Percentiles rank a stretch among this genome's conserved stretches.
These are phyloP conservation scores for Gadus chalcogrammus DNA, from an alignment of 2,113 vertebrate genomes.

Conservation along the genomic window DNA sequence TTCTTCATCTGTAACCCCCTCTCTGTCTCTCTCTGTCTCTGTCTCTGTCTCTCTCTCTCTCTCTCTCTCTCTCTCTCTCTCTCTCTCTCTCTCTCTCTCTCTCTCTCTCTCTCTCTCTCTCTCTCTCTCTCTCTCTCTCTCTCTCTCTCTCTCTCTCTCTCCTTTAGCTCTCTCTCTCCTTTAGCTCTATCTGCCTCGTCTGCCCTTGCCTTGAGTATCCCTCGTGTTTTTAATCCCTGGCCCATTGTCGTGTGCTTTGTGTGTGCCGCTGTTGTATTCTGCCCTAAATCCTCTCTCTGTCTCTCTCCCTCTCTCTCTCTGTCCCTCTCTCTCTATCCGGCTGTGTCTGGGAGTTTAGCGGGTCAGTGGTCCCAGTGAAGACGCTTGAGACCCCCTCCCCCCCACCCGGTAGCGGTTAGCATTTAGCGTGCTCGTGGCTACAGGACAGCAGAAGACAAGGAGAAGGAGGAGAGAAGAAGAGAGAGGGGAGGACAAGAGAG, in stretches of 20 bases:
- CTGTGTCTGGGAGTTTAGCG: constrained; percentile 27
- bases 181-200: no score
- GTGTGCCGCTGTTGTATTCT: constrained; percentile 23
- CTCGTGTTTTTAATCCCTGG: neutral
- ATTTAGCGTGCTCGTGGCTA: constrained; percentile 52
- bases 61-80: neutral
- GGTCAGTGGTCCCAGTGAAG: constrained; percentile 41
- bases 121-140: neutral
- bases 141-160: no score
- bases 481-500: neutral
- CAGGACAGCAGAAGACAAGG: constrained; percentile 15
- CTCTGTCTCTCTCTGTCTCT: neutral
- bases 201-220: no score
- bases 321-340: neutral
- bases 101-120: constrained; percentile 18
- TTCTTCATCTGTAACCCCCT: constrained; percentile 6
- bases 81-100: constrained; percentile 6
- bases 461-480: neutral
- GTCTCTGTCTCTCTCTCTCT: neutral
- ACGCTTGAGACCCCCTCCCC: constrained; percentile 34
- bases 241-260: constrained; percentile 38
- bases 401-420: constrained; percentile 42
- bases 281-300: constrained; percentile 15
- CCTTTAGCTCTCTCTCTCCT: neutral
- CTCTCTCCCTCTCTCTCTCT: constrained; percentile 4